A percentile compares a stretch with the other conserved stretches of the same genome.
Evolutionary conservation across 2,888 invertebrate genomes (phyloP).

Genomic region (Volucella inflata): DNA sequence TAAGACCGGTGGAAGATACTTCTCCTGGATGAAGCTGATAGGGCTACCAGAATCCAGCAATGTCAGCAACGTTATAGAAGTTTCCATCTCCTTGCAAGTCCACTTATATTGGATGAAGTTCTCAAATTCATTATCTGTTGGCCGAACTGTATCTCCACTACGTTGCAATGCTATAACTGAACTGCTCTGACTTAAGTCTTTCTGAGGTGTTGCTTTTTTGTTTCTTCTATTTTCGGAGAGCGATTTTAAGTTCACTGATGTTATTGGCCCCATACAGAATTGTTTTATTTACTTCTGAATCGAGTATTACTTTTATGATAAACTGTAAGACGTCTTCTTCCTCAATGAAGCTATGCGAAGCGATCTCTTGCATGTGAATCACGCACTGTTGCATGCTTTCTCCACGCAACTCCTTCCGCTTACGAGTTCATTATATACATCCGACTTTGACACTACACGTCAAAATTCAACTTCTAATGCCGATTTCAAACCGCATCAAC

Average conservation of each 20-base stretch:
- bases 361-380: constrained; percentile 39
- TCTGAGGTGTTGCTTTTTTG: constrained; percentile 10
- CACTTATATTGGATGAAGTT: not conserved
- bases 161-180: constrained; percentile 10
- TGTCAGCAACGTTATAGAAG: not conserved
- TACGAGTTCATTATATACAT: too few species aligned
- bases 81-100: not conserved
- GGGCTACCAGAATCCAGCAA: constrained; percentile 44
- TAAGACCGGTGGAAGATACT: constrained; percentile 28
- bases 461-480: constrained; percentile 10
- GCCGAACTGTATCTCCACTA: not conserved
- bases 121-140: not conserved
- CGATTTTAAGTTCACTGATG: constrained; percentile 27
- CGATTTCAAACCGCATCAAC: constrained; percentile 11
- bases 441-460: not conserved
- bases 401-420: constrained; percentile 1
- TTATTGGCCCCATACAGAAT: constrained; percentile 22
- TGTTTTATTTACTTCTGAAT: constrained; percentile 25
- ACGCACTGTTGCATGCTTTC: constrained; percentile 34
- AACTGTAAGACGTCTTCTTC: constrained; percentile 43
- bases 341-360: not conserved
- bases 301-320: constrained; percentile 41
- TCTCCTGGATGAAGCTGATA: constrained; percentile 34
- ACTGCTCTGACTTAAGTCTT: not conserved
- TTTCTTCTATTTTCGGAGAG: constrained; percentile 14